A percentile compares a stretch with the other conserved stretches of the same genome.
Conservation (phyloP, 2,888 invertebrate species). For the Aphrophora alni region DNA sequence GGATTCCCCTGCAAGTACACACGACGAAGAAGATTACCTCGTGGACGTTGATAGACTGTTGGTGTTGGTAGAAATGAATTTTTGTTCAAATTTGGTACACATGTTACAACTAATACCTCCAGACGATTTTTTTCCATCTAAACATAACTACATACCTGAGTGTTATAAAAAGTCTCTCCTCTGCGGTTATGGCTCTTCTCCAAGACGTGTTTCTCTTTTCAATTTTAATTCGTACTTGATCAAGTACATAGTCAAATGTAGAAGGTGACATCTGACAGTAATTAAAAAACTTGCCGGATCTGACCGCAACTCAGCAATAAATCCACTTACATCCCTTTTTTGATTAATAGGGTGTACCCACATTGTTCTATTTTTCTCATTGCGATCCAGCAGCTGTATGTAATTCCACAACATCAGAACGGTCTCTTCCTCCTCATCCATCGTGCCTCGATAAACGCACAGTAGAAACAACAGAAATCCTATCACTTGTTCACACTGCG, state of each 20-base stretch:
- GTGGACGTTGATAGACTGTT: too few species aligned
- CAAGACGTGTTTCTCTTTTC: conserved; percentile 23
- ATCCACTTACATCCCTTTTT: neutral
- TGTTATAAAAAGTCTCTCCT: conserved; percentile 25
- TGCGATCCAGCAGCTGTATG: conserved; percentile 26
- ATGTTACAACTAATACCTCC: too few species aligned
- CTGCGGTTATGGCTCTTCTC: conserved; percentile 11
- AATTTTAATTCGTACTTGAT: conserved; percentile 24
- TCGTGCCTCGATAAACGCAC: neutral
- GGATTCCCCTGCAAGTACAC: too few species aligned
- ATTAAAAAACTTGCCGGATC: neutral
- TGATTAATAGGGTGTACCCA: neutral
- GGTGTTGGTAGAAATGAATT: too few species aligned
- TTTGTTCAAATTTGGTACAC: too few species aligned
- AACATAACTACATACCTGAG: conserved; percentile 2
- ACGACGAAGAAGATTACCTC: too few species aligned
- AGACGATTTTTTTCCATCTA: too few species aligned
- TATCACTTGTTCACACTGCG: neutral
- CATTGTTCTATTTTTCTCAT: neutral
- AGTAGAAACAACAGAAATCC: neutral
- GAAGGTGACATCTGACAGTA: conserved; percentile 18
- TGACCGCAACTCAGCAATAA: too few species aligned
- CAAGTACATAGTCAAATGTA: conserved; percentile 24
- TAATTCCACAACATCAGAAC: conserved; percentile 10
- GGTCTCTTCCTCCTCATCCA: conserved; percentile 28